phyloP scores from a whole-genome alignment of 2,888 invertebrate genomes.

The Seira ritae region DNA sequence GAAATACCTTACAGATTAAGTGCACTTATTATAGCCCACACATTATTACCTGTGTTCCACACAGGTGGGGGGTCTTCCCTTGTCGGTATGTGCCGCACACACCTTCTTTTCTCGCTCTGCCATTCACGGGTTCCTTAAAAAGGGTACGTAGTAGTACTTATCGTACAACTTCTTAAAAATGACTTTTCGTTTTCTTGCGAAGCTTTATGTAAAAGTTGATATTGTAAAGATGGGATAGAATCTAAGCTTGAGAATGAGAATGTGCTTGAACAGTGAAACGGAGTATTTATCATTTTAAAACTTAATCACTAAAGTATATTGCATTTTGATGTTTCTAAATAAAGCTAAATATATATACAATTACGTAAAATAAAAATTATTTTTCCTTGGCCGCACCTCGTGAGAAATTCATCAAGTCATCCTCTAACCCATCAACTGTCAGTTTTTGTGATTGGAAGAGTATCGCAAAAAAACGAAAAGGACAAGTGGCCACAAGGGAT shows the following conservation, averaged over 20 bases:
- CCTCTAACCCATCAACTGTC: not conserved
- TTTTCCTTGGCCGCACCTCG: constrained; percentile 35
- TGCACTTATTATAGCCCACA: constrained; percentile 42
- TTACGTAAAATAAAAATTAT: not conserved
- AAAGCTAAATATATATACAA: no score
- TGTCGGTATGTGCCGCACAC: constrained; percentile 60
- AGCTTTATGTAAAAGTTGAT: no score
- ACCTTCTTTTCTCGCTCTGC: constrained; percentile 8
- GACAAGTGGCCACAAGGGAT: constrained; percentile 65
- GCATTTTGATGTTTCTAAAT: no score
- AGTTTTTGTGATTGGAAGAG: not conserved
- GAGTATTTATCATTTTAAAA: no score
- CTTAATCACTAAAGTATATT: no score
- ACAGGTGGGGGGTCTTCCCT: constrained; percentile 61
- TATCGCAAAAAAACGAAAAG: constrained; percentile 30
- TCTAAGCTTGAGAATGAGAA: no score
- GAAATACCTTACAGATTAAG: constrained; percentile 64
- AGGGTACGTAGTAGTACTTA: constrained; percentile 51
- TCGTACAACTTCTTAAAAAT: constrained; percentile 40
- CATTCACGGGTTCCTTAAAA: constrained; percentile 33
- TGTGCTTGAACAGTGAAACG: no score
- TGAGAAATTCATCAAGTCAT: constrained; percentile 49
- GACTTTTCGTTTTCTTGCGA: constrained; percentile 40
- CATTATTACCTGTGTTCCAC: constrained; percentile 53
- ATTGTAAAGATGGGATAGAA: no score